Percentiles rank a stretch among this genome's conserved stretches.
phyloP scores from a whole-genome alignment of 2,113 vertebrate genomes.

The Seriola rivoliana region DNA sequence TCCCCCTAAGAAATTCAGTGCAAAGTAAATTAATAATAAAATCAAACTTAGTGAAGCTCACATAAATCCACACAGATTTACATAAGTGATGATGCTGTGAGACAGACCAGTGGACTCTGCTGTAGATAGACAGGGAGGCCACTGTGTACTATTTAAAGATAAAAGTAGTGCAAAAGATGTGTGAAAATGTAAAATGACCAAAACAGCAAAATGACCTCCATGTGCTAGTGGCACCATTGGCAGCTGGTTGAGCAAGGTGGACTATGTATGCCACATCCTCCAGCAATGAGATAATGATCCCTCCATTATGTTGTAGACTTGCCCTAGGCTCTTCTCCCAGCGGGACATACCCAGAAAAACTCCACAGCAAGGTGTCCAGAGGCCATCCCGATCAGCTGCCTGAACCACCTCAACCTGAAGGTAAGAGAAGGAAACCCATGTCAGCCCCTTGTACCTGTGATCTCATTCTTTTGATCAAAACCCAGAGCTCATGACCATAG shows the following conservation, averaged over 20 bases:
- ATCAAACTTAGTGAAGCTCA: background rate
- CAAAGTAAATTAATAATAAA: too few relatives aligned
- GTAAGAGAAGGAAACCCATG: background rate
- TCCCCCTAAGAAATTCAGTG: background rate
- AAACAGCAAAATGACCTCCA: background rate
- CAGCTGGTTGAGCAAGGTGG: too few relatives aligned
- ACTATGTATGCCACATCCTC: too few relatives aligned
- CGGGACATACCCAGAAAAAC: background rate
- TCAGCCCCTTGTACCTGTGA: too few relatives aligned
- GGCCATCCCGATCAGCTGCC: too few relatives aligned
- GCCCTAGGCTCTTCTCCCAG: background rate
- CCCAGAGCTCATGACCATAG: too few relatives aligned
- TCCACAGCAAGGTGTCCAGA: conserved; percentile 1
- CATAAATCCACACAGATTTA: background rate
- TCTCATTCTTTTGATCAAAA: too few relatives aligned
- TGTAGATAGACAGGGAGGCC: background rate
- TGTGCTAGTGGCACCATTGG: too few relatives aligned
- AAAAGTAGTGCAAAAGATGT: too few relatives aligned
- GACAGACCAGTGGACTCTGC: background rate
- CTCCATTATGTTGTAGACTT: background rate
- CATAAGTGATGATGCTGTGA: background rate
- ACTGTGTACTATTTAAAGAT: background rate
- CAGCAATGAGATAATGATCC: background rate
- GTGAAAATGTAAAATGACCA: too few relatives aligned
- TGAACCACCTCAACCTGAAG: background rate